Base-by-base conservation (phyloP, 2,888 invertebrate genomes). In the Ptilodon capucinus region DNA sequence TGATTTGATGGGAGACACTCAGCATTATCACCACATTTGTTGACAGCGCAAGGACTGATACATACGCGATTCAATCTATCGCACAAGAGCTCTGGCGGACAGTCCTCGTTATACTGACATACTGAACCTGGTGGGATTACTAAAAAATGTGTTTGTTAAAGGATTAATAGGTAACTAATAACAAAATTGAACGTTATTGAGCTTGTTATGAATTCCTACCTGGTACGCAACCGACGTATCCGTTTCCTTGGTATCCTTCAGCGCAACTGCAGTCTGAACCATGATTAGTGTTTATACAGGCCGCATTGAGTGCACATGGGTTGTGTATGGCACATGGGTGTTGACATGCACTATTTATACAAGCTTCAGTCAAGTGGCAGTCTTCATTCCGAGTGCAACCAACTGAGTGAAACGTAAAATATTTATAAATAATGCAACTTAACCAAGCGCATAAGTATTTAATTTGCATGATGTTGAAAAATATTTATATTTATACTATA, bases 41-140 rank as follows among this genome's bases (percentile, higher is more conserved):
- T 94, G 63, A 94, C 94, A 62, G 93, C 91, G 75, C 97, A 97
- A 2, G 96, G 96, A 79, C 94, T 97, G 60, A 96, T 95, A 76
- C 97, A 97, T 41, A 95, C 92, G 75, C 97, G 92, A 73, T 97
- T 97, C 42, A 97, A 86, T 63, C 97, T 93, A 81, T 97, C 97
- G 78, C 97, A 97, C 17, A 96, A 89, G 68, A 96, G 94, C 69
- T 95, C 93, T n/a, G 96, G 95, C 45, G 97, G 96, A 76, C 97
- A 97, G 73, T 97, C 97, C 90, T 96, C 97, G 73, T 97, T 97
- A 82, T 96, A 97, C 79, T 97, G 97, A 77, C 97, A 97, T 43
- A 97, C 92, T 60, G 88, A 85, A 65, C 79, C 77, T 41, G 80
- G 56, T 55, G 76, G 68, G 57, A 73, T 68, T 34, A 86, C 85